A percentile compares a stretch with the other conserved stretches of the same genome.
These are phyloP conservation scores for Balaenoptera acutorostrata DNA, from an alignment of 2,113 vertebrate species.

Conservation along the genomic window DNA sequence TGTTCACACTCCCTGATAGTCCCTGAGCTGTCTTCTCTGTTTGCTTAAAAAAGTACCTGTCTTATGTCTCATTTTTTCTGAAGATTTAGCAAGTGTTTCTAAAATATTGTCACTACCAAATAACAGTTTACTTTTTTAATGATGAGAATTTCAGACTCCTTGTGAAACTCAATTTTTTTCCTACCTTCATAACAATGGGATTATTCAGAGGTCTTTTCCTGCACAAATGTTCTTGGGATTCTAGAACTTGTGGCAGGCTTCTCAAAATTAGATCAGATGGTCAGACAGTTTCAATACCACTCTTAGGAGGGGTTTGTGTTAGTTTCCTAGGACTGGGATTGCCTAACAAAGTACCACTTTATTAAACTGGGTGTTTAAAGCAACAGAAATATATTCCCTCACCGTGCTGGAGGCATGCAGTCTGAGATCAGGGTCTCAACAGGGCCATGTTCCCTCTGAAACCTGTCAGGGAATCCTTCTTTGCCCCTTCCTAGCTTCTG, in stretches of 20 bases:
- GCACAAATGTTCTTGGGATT: background rate
- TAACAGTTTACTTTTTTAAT: constrained; percentile 9
- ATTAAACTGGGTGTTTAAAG: background rate
- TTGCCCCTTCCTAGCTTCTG: background rate
- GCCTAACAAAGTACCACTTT: background rate
- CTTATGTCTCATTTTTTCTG: background rate
- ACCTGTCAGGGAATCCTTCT: background rate
- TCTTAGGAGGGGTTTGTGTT: background rate
- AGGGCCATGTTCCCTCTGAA: background rate
- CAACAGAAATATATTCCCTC: background rate
- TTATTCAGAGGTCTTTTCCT: constrained; percentile 31
- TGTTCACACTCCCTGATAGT: background rate
- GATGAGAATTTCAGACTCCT: background rate
- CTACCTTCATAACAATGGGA: background rate
- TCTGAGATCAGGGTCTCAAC: background rate
- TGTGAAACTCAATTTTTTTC: background rate
- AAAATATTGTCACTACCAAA: background rate
- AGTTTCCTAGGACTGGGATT: background rate
- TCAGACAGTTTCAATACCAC: background rate
- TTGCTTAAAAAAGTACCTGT: background rate
- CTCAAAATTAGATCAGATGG: background rate
- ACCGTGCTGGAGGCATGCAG: background rate
- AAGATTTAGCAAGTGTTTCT: background rate
- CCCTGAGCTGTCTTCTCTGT: background rate
- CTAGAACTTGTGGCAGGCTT: background rate